Conservation (phyloP, 2,113 vertebrate species). For the Hypomesus transpacificus region DNA sequence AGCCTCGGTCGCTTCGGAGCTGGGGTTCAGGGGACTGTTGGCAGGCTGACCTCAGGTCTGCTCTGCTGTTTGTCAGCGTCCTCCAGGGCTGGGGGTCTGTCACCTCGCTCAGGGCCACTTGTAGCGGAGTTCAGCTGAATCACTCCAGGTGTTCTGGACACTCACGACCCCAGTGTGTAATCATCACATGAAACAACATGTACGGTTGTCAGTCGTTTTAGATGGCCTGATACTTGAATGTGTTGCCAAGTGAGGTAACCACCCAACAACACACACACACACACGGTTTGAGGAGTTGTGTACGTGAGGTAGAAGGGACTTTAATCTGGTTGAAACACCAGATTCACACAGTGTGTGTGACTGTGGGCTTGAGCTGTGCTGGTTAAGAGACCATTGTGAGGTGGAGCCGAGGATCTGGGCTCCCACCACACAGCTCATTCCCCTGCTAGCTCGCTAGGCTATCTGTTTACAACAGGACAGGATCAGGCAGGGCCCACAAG, state of each 20-base stretch:
- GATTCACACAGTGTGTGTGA: too few species aligned
- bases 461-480: constrained; percentile 40
- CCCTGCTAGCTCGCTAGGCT: background rate
- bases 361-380: constrained; percentile 13
- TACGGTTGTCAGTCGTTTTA: background rate
- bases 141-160: constrained; percentile 46
- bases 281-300: too few species aligned
- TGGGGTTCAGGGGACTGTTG: too few species aligned
- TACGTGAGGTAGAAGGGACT: too few species aligned
- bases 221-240: background rate
- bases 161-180: background rate
- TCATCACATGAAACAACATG: constrained; percentile 16
- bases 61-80: too few species aligned
- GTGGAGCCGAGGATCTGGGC: constrained; percentile 48
- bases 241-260: constrained; percentile 11
- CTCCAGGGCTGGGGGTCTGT: background rate
- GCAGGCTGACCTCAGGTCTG: too few species aligned
- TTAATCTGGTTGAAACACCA: too few species aligned
- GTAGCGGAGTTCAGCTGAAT: constrained; percentile 33
- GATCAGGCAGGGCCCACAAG: constrained; percentile 63
- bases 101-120: constrained; percentile 33
- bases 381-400: constrained; percentile 52
- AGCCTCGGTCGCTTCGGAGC: constrained; percentile 1
- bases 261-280: too few species aligned
- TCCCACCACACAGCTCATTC: background rate